Conservation (phyloP, 2,888 invertebrate species). For the Aethes cnicana region DNA sequence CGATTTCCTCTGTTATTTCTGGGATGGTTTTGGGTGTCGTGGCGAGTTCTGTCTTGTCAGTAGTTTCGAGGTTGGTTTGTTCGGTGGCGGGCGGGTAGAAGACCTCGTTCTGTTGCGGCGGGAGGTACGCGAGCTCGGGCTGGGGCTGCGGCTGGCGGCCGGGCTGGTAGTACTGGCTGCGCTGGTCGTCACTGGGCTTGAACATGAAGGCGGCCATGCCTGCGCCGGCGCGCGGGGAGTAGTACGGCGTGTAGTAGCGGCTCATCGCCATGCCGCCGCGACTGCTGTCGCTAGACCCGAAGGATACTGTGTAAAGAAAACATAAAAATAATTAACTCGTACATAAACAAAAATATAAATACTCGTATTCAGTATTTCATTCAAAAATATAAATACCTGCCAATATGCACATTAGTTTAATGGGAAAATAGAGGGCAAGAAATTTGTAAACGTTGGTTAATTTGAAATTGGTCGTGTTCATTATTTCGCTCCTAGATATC, state of each 20-base stretch:
- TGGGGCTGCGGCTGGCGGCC: constrained; percentile 69
- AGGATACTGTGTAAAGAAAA: constrained; percentile 54
- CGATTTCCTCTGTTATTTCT: constrained; percentile 62
- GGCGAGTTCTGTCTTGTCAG: no score
- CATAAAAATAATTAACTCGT: background rate
- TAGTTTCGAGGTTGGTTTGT: constrained; percentile 42
- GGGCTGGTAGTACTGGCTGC: constrained; percentile 67
- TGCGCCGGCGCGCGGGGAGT: constrained; percentile 55
- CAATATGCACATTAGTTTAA: no score
- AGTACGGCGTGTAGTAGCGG: constrained; percentile 74
- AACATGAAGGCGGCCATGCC: constrained; percentile 73
- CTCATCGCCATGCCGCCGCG: constrained; percentile 72
- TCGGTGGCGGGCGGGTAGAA: constrained; percentile 64
- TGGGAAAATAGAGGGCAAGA: no score
- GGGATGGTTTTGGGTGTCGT: constrained; percentile 61
- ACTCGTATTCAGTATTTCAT: no score
- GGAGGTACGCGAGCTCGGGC: constrained; percentile 55
- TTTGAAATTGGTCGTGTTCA: no score
- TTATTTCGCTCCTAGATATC: no score
- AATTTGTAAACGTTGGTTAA: no score
- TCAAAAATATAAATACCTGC: no score
- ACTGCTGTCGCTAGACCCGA: constrained; percentile 61
- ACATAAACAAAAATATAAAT: no score
- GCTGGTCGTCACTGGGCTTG: constrained; percentile 55
- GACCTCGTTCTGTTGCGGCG: constrained; percentile 71